Conservation (phyloP, 2,888 invertebrate genomes). For the Strigamia maritima region DNA sequence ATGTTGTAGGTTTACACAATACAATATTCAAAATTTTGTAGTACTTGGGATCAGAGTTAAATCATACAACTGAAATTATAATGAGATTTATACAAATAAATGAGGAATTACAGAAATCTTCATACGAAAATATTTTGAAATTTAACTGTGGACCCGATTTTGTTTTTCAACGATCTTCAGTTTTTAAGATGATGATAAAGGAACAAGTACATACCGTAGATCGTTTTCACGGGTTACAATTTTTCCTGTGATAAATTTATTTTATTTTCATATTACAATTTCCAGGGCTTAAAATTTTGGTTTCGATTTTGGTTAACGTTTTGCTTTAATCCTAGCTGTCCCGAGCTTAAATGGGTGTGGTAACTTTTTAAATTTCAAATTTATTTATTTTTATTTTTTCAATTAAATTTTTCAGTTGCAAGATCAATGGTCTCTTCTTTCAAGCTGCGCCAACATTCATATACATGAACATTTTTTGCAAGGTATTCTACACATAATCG, state of each 20-base stretch:
- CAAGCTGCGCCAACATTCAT: not conserved
- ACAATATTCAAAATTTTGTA: not conserved
- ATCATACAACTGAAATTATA: not conserved
- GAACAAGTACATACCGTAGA: not conserved
- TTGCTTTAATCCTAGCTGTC: not conserved
- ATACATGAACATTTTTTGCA: not conserved
- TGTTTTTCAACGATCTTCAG: not conserved
- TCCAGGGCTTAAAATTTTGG: not conserved
- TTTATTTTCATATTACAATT: not conserved
- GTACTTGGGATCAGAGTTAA: not conserved
- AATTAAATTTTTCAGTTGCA: not conserved
- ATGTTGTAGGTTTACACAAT: no score
- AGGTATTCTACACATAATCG: not conserved
- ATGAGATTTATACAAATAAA: not conserved
- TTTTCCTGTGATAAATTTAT: no score
- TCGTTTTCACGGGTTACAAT: no score
- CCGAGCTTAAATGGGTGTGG: not conserved
- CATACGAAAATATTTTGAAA: not conserved
- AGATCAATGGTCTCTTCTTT: constrained; percentile 4
- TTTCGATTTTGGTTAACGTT: constrained; percentile 18
- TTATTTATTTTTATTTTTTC: not conserved
- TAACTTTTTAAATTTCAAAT: not conserved
- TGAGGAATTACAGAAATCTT: not conserved
- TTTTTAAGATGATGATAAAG: not conserved
- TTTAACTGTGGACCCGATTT: constrained; percentile 1